Base-by-base conservation (phyloP, 2,888 invertebrate genomes). In the Pediacus dermestoides region DNA sequence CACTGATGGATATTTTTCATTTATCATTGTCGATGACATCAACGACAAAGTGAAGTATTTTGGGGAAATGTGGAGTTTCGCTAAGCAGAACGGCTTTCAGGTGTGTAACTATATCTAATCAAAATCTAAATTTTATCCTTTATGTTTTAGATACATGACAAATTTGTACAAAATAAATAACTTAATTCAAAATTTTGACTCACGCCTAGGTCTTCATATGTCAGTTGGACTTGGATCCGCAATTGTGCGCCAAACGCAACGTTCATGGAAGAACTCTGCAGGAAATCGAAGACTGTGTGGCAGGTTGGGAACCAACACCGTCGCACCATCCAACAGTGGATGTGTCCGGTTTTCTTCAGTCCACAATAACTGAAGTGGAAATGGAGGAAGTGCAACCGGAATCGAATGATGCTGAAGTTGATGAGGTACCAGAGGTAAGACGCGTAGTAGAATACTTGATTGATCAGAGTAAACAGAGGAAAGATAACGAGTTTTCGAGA, bases 131-230 rank as follows among this genome's bases (percentile, higher is more conserved):
- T n/a, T n/a, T n/a, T n/a, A n/a, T n/a, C n/a, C n/a, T n/a, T n/a
- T n/a, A n/a, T n/a, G n/a, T n/a, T n/a, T n/a, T n/a, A n/a, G n/a
- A n/a, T n/a, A n/a, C n/a, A n/a, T n/a, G n/a, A n/a, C n/a, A n/a
- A n/a, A n/a, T n/a, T n/a, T n/a, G n/a, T n/a, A n/a, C n/a, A n/a
- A n/a, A n/a, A n/a, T n/a, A n/a, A n/a, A n/a, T n/a, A n/a, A n/a
- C n/a, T n/a, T n/a, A n/a, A n/a, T 1, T 4, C 8, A 18, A 16
- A 34, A 16, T 23, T 40, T 37, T 35, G 16, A 18, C 8, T 16
- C n/a, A n/a, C n/a, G n/a, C n/a, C n/a, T n/a, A 94, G 94, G 92
- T 91, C 10, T 96, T 91, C 67, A 78, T 94, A 40, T 86, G 88
- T 58, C 89, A 93, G 63, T 77, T 94, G 78, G 86, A 89, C 55